phyloP scores from a whole-genome alignment of 2,888 invertebrate genomes.

The Stenchaetothrips biformis region DNA sequence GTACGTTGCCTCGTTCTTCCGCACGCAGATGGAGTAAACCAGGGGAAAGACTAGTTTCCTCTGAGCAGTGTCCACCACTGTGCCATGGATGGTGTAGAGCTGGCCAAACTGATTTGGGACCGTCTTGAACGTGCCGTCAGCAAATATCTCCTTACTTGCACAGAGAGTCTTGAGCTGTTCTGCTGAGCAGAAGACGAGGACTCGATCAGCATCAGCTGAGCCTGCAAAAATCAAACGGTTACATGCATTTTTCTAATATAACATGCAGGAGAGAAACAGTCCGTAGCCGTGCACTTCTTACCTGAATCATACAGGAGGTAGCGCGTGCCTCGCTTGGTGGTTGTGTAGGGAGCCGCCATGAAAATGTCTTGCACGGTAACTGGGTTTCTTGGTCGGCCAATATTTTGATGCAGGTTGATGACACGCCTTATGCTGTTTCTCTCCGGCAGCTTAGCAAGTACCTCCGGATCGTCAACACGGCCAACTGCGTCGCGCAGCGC shows the following conservation, averaged over 20 bases:
- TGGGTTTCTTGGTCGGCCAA: background rate
- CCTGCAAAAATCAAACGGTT: no score
- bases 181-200: background rate
- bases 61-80: background rate
- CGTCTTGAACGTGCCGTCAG: constrained; percentile 15
- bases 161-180: background rate
- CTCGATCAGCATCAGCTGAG: background rate
- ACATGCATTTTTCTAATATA: no score
- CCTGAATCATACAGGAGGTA: background rate
- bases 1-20: constrained; percentile 23
- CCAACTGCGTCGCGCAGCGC: no score
- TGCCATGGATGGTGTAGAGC: constrained; percentile 1
- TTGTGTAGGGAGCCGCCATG: background rate
- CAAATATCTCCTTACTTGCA: background rate
- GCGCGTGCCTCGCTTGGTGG: background rate
- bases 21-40: background rate
- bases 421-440: no score
- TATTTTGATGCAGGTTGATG: background rate
- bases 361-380: background rate
- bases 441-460: no score
- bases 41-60: background rate
- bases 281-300: background rate
- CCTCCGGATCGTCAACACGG: no score
- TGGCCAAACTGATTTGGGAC: constrained; percentile 14
- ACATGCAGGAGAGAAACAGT: no score